Conservation (phyloP, 2,888 invertebrate species). For the Cataglyphis albicans region DNA sequence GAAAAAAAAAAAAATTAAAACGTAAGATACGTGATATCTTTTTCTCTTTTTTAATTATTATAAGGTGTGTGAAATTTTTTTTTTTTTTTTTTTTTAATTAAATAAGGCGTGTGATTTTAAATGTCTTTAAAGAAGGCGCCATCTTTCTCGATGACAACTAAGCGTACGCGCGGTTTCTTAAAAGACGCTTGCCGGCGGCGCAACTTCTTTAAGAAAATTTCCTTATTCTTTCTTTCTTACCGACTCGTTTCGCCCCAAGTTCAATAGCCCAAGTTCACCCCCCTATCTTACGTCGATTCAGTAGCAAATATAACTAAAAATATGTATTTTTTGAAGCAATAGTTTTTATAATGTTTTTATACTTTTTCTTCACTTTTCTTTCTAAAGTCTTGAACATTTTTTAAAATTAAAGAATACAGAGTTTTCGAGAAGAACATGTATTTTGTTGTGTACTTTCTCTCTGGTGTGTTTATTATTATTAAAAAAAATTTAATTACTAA, state of each 20-base stretch:
- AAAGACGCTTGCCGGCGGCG: conserved; percentile 80
- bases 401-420: neutral
- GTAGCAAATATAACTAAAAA: conserved; percentile 33
- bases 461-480: neutral
- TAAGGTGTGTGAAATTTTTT: neutral
- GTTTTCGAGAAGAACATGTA: neutral
- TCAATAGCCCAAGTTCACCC: conserved; percentile 21
- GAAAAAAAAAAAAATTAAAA: neutral
- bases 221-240: conserved; percentile 85
- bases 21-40: neutral
- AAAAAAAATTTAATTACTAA: neutral
- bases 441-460: neutral
- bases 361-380: neutral
- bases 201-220: conserved; percentile 84
- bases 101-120: neutral
- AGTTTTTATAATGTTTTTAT: no score
- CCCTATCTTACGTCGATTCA: conserved; percentile 18
- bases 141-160: conserved; percentile 73
- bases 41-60: no score
- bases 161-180: conserved; percentile 78
- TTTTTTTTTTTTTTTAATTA: no score
- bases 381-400: neutral
- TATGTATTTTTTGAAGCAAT: neutral
- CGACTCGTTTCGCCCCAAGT: conserved; percentile 75
- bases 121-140: conserved; percentile 74